These are phyloP conservation scores for Antechinus stuartii DNA, from an alignment of 2,113 vertebrate genomes.

Conservation along the genomic window DNA sequence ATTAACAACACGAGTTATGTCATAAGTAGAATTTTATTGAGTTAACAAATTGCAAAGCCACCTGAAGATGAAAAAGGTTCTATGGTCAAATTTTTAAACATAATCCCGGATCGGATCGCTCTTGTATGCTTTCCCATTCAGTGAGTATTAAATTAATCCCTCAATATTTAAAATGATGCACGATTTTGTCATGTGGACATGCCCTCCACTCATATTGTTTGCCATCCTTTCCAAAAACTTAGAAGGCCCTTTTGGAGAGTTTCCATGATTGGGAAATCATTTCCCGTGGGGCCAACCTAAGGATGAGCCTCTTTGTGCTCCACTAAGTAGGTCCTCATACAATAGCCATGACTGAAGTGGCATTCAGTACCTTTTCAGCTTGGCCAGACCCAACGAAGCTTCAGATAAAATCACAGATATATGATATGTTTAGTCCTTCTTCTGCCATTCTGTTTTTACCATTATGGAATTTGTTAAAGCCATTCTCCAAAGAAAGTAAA, in stretches of 20 bases:
- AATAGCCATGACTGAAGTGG: background rate
- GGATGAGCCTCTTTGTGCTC: background rate
- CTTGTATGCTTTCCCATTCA: slow-evolving; percentile 69
- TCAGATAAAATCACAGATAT: background rate
- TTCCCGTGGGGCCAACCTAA: background rate
- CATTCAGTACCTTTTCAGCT: background rate
- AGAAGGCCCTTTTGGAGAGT: background rate
- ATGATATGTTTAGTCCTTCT: background rate
- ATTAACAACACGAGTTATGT: slow-evolving; percentile 77
- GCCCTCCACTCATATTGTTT: background rate
- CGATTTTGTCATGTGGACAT: background rate
- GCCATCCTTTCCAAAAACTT: background rate
- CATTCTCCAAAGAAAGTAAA: background rate
- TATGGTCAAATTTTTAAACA: slow-evolving; percentile 70
- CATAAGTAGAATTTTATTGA: slow-evolving; percentile 76
- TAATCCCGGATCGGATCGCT: slow-evolving; percentile 73
- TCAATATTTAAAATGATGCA: background rate
- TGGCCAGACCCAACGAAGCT: background rate
- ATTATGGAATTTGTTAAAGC: background rate
- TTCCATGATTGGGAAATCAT: background rate
- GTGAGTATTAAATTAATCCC: slow-evolving; percentile 35
- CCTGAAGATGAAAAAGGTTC: slow-evolving; percentile 63
- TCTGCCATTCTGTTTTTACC: background rate
- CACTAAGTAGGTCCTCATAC: background rate
- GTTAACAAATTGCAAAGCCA: slow-evolving; percentile 75